These are phyloP conservation scores for Clitarchus hookeri DNA, from an alignment of 2,888 invertebrate genomes.

Conservation along the genomic window DNA sequence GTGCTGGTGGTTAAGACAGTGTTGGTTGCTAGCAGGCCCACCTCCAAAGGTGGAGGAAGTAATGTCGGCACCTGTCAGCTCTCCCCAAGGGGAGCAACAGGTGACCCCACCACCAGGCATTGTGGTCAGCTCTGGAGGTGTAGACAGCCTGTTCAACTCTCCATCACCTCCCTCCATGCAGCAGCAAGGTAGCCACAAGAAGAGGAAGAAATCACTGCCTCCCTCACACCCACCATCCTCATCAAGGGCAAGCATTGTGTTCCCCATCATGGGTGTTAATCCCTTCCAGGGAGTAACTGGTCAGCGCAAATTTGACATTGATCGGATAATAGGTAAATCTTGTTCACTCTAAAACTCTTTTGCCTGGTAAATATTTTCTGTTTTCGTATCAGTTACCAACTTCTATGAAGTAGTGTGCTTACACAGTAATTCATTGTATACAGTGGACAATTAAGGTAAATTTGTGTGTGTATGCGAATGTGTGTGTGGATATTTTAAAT, in stretches of 20 bases:
- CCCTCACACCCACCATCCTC: constrained; percentile 64
- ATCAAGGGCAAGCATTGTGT: constrained; percentile 76
- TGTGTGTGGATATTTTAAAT: background rate
- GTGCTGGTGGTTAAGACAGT: background rate
- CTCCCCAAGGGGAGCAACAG: constrained; percentile 28
- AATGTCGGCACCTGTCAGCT: constrained; percentile 27
- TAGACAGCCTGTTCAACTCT: constrained; percentile 46
- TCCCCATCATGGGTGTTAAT: constrained; percentile 65
- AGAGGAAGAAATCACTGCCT: constrained; percentile 55
- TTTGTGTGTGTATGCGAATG: background rate
- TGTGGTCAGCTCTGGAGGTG: constrained; percentile 53
- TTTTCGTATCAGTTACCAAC: no score
- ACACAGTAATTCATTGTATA: no score
- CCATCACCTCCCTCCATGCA: constrained; percentile 37
- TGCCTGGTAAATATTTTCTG: background rate
- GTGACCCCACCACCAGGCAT: constrained; percentile 47
- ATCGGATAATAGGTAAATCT: constrained; percentile 34
- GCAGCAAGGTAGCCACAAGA: constrained; percentile 29
- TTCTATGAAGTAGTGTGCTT: background rate
- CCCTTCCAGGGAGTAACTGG: constrained; percentile 34
- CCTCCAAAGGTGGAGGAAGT: constrained; percentile 33
- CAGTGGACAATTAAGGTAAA: background rate
- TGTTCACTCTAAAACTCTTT: background rate
- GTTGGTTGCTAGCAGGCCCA: constrained; percentile 25
- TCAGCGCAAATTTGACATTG: constrained; percentile 35